Base-by-base conservation (phyloP, 2,888 invertebrate species). In the Brachypalpus laphriformis region DNA sequence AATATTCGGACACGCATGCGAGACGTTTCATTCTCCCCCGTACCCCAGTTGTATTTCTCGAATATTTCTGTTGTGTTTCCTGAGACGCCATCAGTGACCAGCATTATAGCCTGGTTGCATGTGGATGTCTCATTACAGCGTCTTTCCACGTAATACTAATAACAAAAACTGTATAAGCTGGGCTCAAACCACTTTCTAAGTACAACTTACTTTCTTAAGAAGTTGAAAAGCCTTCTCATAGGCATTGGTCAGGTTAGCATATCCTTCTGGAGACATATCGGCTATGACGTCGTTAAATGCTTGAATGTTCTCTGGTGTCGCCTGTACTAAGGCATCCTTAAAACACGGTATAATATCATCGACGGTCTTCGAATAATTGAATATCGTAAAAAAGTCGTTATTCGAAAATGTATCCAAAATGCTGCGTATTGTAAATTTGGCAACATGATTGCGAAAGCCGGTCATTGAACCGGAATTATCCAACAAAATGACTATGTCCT, bases 401-500 rank as follows among this genome's bases (percentile, higher is more conserved):
- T 99, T 99, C 6, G 98, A 98, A 59, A 99, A 94, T 0, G 99
- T 99, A 85, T 98, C 97, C 88, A 99, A 92, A 80, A 99, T 95
- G 45, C 96, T 96, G 77, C 95, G 94, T 20, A 99, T 95, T 0
- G 99, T 99, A 89, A 96, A 95, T 89, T 96, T 95, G 11, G 98
- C 98, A 37, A 96, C 94, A 88, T 95, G 95, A 89, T 94, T 94
- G 68, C 94, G 93, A 87, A 94, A 94, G 0, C 99, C 99, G 31
- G 95, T 96, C 99, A 99, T 99, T 18, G 98, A 99, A 16, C 99
- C 99, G 59, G 98, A 98, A 74, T 96, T 95, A 91, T 99, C 99
- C 83, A 99, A 93, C 70, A 99, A 93, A 78, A 99, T 98, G 28
- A 99, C 95, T 88, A 99, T 96, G 90, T 99, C 99, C 92, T 99